Conservation (phyloP, 92 coral and sea anemone species). For the Ricordea florida region DNA sequence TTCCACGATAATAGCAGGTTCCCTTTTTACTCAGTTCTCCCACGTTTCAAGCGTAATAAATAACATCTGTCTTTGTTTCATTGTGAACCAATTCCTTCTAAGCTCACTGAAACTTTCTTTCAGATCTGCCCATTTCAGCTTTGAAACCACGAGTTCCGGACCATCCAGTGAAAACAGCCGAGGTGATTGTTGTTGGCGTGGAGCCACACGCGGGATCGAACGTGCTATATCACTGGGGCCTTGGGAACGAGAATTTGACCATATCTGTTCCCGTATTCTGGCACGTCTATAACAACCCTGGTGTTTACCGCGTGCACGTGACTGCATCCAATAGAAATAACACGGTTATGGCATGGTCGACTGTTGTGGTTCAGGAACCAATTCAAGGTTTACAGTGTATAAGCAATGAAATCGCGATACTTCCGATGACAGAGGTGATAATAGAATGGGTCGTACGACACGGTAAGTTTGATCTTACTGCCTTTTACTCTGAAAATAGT, state of each 20-base stretch:
- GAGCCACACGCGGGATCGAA: conserved; percentile 58
- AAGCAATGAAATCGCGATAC: conserved; percentile 22
- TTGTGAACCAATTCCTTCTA: too few species aligned
- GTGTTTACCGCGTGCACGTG: conserved; percentile 56
- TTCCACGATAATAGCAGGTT: too few species aligned
- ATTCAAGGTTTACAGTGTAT: conserved; percentile 26
- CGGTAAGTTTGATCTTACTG: conserved; percentile 15
- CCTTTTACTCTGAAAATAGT: not conserved
- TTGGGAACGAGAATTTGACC: conserved; percentile 54
- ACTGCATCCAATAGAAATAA: conserved; percentile 57
- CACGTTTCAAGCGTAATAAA: too few species aligned
- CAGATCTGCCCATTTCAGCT: conserved; percentile 16
- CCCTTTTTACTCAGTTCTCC: too few species aligned
- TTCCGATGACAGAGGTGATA: conserved; percentile 35
- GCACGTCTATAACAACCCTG: conserved; percentile 49
- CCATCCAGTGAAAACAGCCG: not conserved
- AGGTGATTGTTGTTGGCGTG: conserved; percentile 20
- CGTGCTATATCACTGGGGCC: conserved; percentile 59
- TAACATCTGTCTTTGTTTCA: too few species aligned
- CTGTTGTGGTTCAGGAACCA: conserved; percentile 52
- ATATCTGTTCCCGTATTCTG: not conserved
- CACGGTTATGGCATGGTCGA: conserved; percentile 31
- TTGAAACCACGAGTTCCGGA: not conserved
- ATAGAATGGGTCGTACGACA: conserved; percentile 49
- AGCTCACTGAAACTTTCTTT: too few species aligned